Evolutionary conservation across 1,140 invertebrate genomes (phyloP), one percentile per base, ranked within the genome.

Genomic region (Metopolophium dirhodum): DNA sequence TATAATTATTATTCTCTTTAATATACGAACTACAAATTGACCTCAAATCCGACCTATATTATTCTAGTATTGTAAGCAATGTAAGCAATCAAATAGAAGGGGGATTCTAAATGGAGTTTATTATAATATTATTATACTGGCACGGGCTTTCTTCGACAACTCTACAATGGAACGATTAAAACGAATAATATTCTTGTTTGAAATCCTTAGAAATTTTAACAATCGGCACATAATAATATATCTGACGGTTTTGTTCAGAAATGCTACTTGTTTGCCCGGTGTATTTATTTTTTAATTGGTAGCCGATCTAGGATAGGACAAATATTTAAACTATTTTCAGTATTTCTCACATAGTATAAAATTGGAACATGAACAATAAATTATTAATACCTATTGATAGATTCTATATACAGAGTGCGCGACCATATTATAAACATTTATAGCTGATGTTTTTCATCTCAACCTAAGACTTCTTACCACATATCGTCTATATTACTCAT

Each of bases 101-200:
- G 61, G 61, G n/a, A 77, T 77, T 77, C 30, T 77, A 77, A 77
- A 77, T 77, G n/a, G n/a, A n/a, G n/a, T 77, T 77, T 77, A 77
- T 77, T 77, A 77, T 35, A 77, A 77, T 77, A 77, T 35, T 77
- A 77, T 35, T n/a, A n/a, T 77, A 77, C 61, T 35, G 61, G 14
- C 61, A 7, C n/a, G 30, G 61, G 14, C 61, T 77, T 77, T 77
- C 61, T n/a, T 77, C n/a, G 61, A 0, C n/a, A 77, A 18, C 61
- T 77, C 61, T 77, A 77, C n/a, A 77, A 77, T 77, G 61, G n/a
- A 77, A 20, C n/a, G 61, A 77, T 77, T 77, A 77, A 77, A 77
- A 35, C 14, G n/a, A 77, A 77, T 77, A n/a, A 68, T 18, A 68
- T 68, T 18, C 61, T 68, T 68, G 61, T 68, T 68, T n/a, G 30